phyloP scores from a whole-genome alignment of 2,888 invertebrate species.

The Branchipolynoe longqiensis region DNA sequence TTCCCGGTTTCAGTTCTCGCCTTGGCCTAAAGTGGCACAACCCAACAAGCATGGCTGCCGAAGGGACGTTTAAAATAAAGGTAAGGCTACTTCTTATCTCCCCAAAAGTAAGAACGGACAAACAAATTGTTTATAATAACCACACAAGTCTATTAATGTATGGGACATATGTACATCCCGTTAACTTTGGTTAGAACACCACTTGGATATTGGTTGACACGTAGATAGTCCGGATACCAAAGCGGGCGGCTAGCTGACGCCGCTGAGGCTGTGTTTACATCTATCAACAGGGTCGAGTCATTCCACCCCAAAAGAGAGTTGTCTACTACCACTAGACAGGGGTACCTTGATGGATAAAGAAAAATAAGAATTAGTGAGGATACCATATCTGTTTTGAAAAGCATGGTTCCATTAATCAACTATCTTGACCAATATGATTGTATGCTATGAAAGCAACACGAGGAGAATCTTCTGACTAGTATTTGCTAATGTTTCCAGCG shows the following conservation, averaged over 20 bases:
- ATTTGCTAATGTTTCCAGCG: too few relatives aligned
- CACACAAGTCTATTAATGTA: background rate
- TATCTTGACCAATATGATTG: too few relatives aligned
- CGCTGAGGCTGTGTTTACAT: slow-evolving; percentile 32
- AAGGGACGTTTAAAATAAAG: slow-evolving; percentile 51
- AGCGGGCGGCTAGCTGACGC: too few relatives aligned
- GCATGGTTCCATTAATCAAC: too few relatives aligned
- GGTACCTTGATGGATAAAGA: too few relatives aligned
- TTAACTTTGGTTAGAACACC: background rate
- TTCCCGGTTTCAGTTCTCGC: background rate
- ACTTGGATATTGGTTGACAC: background rate
- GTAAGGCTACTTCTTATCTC: slow-evolving; percentile 24
- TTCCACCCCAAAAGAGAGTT: background rate
- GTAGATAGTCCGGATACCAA: slow-evolving; percentile 44
- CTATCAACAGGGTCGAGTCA: background rate
- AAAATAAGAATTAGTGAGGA: too few relatives aligned
- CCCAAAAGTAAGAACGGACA: background rate
- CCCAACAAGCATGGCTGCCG: slow-evolving; percentile 55
- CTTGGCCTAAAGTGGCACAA: slow-evolving; percentile 9
- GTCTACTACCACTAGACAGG: too few relatives aligned
- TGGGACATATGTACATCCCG: background rate
- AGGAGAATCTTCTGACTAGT: too few relatives aligned
- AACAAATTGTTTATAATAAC: background rate
- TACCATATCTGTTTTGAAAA: too few relatives aligned
- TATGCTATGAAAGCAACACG: too few relatives aligned